Evolutionary conservation across 2,888 invertebrate genomes (phyloP).

Genomic region (Cryptus viduatorius): DNA sequence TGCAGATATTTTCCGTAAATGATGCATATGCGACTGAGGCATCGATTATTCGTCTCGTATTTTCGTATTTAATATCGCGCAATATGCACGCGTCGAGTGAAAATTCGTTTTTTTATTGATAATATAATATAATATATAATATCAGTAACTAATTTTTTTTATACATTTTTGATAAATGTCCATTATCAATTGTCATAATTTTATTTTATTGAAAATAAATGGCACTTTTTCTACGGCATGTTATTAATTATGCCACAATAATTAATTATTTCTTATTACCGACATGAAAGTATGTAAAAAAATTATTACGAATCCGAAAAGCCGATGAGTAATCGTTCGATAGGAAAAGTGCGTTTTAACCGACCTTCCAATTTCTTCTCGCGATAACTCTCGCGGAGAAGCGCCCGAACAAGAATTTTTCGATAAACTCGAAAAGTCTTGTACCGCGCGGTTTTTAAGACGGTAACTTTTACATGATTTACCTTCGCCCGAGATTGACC

Average conservation of each 20-base stretch:
- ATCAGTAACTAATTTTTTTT: no score
- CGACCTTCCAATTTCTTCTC: not conserved
- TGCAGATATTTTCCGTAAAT: not conserved
- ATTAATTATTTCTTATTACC: no score
- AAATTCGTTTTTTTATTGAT: no score
- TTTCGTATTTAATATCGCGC: no score
- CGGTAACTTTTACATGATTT: constrained; percentile 20
- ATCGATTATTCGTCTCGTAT: not conserved
- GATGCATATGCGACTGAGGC: not conserved
- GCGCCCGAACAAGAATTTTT: not conserved
- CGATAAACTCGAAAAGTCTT: constrained; percentile 2
- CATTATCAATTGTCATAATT: no score
- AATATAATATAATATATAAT: no score
- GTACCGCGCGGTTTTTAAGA: not conserved
- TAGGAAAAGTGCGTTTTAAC: not conserved
- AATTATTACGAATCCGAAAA: not conserved
- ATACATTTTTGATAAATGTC: no score
- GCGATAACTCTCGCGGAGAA: not conserved
- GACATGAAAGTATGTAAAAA: not conserved
- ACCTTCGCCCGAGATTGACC: not conserved
- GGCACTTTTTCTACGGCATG: no score
- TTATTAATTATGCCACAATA: no score
- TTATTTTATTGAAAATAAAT: no score
- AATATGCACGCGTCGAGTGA: no score
- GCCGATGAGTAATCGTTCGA: not conserved